These are phyloP conservation scores for Stichopus chloronotus DNA, from an alignment of 35 echinoderm and acorn worm genomes.

Conservation along the genomic window DNA sequence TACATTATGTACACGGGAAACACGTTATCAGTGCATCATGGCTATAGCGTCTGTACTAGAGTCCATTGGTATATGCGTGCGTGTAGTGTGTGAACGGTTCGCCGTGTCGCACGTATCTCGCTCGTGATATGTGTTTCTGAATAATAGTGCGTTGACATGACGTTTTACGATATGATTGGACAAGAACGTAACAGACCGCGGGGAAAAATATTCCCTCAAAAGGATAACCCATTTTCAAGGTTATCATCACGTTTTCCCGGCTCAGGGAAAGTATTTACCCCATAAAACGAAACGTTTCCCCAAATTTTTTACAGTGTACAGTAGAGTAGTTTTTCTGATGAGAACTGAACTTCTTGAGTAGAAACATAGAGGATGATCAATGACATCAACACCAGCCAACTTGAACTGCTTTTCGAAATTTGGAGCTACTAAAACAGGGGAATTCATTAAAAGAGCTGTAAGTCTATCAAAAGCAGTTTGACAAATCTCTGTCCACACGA, in stretches of 20 bases:
- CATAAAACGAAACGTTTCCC: conserved; percentile 1
- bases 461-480: conserved; percentile 66
- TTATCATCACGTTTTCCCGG: background rate
- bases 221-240: background rate
- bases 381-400: conserved; percentile 43
- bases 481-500: conserved; percentile 63
- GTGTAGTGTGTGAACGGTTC: conserved; percentile 12
- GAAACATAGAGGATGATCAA: conserved; percentile 74
- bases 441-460: conserved; percentile 55
- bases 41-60: background rate
- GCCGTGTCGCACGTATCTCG: background rate
- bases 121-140: conserved; percentile 8
- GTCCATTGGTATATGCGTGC: background rate
- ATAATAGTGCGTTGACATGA: background rate
- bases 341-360: conserved; percentile 75
- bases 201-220: background rate
- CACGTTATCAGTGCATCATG: background rate
- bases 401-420: conserved; percentile 70
- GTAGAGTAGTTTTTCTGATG: conserved; percentile 12
- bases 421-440: conserved; percentile 65
- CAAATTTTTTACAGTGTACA: background rate
- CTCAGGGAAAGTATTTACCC: background rate
- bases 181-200: background rate
- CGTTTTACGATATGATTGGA: background rate
- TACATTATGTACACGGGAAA: background rate